phyloP scores from a whole-genome alignment of 2,113 vertebrate species.

The Potamarius usumacintae region DNA sequence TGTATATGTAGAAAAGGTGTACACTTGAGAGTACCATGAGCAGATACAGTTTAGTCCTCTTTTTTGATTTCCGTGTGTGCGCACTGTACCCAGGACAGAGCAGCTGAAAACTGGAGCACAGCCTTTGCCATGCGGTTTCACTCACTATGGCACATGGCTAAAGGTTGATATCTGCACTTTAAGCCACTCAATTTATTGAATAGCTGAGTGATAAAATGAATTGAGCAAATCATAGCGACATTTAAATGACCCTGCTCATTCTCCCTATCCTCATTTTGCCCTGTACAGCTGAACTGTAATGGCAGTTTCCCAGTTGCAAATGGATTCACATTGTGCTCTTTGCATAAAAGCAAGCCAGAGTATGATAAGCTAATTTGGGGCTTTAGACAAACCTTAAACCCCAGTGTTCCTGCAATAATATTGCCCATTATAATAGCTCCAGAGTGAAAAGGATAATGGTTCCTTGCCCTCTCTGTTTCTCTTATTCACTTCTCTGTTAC shows the following conservation, averaged over 20 bases:
- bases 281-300: slow-evolving; percentile 26
- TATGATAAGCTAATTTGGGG: slow-evolving; percentile 39
- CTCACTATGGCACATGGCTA: slow-evolving; percentile 3
- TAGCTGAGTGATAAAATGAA: slow-evolving; percentile 27
- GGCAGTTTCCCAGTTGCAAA: slow-evolving; percentile 35
- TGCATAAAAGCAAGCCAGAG: slow-evolving; percentile 23
- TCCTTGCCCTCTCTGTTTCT: not conserved
- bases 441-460: slow-evolving; percentile 16
- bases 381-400: slow-evolving; percentile 18
- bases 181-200: slow-evolving; percentile 27
- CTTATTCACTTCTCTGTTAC: not conserved
- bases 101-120: not conserved
- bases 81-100: not conserved
- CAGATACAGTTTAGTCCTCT: not conserved
- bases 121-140: not conserved
- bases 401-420: slow-evolving; percentile 11
- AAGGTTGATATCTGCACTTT: slow-evolving; percentile 32
- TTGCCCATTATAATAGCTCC: slow-evolving; percentile 9
- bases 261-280: slow-evolving; percentile 12
- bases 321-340: slow-evolving; percentile 26
- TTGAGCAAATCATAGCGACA: slow-evolving; percentile 30
- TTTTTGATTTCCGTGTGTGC: not conserved
- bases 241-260: slow-evolving; percentile 40
- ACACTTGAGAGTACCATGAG: not conserved
- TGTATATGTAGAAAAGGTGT: not conserved